Evolutionary conservation across 2,797 vertebrate species (phyloP).

Genomic region (Falco novaeseelandiae): DNA sequence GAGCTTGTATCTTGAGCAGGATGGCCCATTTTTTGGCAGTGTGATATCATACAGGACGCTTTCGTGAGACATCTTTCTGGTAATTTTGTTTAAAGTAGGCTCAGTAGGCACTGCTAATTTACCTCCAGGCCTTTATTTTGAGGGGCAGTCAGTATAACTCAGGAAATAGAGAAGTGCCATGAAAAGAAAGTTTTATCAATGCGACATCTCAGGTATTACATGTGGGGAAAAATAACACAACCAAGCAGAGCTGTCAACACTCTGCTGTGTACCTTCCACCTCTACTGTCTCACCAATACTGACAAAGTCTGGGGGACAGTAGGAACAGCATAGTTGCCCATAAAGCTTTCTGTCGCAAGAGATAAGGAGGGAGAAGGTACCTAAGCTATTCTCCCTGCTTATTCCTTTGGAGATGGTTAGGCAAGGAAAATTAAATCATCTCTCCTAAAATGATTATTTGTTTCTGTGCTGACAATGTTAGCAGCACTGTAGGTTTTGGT

Average conservation of each 20-base stretch:
- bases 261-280: constrained; percentile 15
- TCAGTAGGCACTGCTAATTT: neutral
- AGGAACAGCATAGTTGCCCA: neutral
- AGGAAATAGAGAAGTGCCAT: neutral
- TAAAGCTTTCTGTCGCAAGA: constrained; percentile 13
- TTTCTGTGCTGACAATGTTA: neutral
- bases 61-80: neutral
- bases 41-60: neutral
- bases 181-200: constrained; percentile 47
- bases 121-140: constrained; percentile 12
- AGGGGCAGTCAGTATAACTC: constrained; percentile 55
- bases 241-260: constrained; percentile 51
- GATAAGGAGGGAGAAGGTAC: neutral
- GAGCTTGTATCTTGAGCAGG: neutral
- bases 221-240: neutral
- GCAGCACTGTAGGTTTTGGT: neutral
- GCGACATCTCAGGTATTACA: constrained; percentile 57
- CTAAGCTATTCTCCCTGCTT: neutral
- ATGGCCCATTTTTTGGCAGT: neutral
- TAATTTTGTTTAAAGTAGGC: neutral
- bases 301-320: constrained; percentile 20
- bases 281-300: neutral
- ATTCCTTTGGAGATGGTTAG: neutral
- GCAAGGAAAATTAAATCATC: neutral
- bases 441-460: neutral